Evolutionary conservation across 2,888 invertebrate genomes (phyloP), one percentile per base, ranked within the genome.

Genomic region (Melipona bicolor): DNA sequence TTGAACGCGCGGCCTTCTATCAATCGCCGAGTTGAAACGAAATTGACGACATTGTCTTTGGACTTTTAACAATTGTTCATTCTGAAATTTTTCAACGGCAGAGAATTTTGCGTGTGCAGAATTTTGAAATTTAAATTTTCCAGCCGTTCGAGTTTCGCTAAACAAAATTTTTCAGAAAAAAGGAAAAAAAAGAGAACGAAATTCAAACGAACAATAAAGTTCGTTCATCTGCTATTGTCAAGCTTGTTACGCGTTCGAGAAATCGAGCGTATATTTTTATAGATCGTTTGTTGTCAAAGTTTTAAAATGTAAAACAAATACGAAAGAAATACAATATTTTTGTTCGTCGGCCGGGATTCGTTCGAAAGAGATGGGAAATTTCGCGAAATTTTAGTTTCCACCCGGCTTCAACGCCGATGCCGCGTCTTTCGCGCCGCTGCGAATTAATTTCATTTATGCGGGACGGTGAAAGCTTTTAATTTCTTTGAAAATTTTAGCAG

Each of bases 371-470:
- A 43, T 9, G 43, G 1, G 11, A 43, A 9, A 43, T 43, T 43
- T 43, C 43, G 43, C n/a, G n/a, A 43, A 50, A 24, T 68, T 19
- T 24, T 68, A 27, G n/a, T 17, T 68, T 49, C 67, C 6, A 68
- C 15, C 19, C 50, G 24, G 24, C 19, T 68, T n/a, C 2, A 9
- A 11, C 67, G 49, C 6, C 24, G 36, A 6, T 36, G 6, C 36
- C 36, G 36, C 43, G 21, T 24, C 67, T 24, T 68, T 68, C 49
- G 49, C 24, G 24, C 50, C 50, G 67, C 49, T 68, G 49, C 24
- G 19, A 65, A 65, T 74, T 65, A 67, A 64, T 56, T 75, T 65
- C 27, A 68, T 67, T 75, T 54, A 13, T 24, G 54, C 4, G 74
- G 43, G 24, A 36, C 67, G 43, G 13, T 65, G 21, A 49, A 68